Base-by-base conservation (phyloP, 2,113 vertebrate genomes). In the Megatriorchis doriae region DNA sequence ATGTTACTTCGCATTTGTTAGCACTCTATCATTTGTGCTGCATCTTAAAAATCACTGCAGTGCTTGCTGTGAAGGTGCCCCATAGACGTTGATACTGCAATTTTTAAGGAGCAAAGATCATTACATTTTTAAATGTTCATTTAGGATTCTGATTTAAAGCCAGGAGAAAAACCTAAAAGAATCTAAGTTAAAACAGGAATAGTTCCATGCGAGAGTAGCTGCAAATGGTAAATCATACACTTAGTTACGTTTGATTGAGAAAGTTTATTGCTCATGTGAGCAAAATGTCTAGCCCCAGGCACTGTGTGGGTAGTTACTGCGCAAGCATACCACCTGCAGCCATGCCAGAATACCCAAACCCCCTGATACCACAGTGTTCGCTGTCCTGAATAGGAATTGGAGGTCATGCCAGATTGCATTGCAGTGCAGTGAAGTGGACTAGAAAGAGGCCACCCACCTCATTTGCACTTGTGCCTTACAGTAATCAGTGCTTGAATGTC, bases 31-130 rank as follows among this genome's bases (percentile, higher is more conserved):
- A 77, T 94, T 96, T 96, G 81, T 94, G 85, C 94, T 95, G 94
- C 95, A 95, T 96, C 95, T 95, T 95, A 91, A 94, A 96, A 97
- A 94, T 91, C 93, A 95, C 96, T 95, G 97, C 96, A 96, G 93
- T 94, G 91, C 91, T 96, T 1, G 1, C 91, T 95, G 91, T 94
- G 93, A 97, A 96, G 96, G 94, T 96, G 96, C 89, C 96, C 91
- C 95, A 95, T 61, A 86, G 89, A 94, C 43, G 71, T 97, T 96
- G 95, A 96, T 96, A 96, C 94, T 96, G 97, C 95, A 97, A 83
- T 95, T 97, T 95, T 91, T 91, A 96, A 97, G 93, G 91, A 95
- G 81, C 93, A 93, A 96, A 96, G 94, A 94, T 96, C 86, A 95
- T 94, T 97, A 91, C 81, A 22, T 95, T 95, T 95, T 94, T 62